Evolutionary conservation across 2,797 vertebrate genomes (phyloP).

Genomic region (Periophthalmus magnuspinnatus): DNA sequence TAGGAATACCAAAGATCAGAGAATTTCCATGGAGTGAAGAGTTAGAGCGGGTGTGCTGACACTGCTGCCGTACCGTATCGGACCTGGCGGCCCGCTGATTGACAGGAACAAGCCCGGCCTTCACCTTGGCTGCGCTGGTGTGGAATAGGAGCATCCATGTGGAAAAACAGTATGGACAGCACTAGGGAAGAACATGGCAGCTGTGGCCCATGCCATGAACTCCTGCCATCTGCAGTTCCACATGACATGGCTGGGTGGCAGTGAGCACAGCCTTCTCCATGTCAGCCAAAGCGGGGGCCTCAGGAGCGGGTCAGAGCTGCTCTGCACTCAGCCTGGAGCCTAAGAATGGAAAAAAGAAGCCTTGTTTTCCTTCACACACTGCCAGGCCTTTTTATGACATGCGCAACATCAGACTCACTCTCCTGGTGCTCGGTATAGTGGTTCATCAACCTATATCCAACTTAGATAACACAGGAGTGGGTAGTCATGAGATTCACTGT

Average conservation of each 20-base stretch:
- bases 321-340: conserved; percentile 58
- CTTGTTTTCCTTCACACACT: conserved; percentile 67
- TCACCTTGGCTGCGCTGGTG: conserved; percentile 37
- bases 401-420: conserved; percentile 53
- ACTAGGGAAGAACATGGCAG: conserved; percentile 64
- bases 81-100: conserved; percentile 52
- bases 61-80: conserved; percentile 51
- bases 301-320: conserved; percentile 67
- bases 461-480: conserved; percentile 25
- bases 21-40: conserved; percentile 51
- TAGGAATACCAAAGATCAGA: conserved; percentile 36
- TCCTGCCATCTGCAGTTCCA: conserved; percentile 62
- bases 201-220: conserved; percentile 61
- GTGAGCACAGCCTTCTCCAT: conserved; percentile 67
- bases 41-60: conserved; percentile 42
- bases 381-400: conserved; percentile 64
- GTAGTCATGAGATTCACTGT: not conserved
- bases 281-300: conserved; percentile 63
- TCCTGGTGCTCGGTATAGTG: conserved; percentile 35
- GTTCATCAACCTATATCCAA: conserved; percentile 30
- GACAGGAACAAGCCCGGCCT: conserved; percentile 61
- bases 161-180: conserved; percentile 52
- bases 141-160: conserved; percentile 51
- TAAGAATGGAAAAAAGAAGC: conserved; percentile 72
- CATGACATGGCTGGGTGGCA: conserved; percentile 76